Base-by-base conservation (phyloP, 30 jellyfish, hydroid and myxozoan species). In the Cassiopea xamachana region DNA sequence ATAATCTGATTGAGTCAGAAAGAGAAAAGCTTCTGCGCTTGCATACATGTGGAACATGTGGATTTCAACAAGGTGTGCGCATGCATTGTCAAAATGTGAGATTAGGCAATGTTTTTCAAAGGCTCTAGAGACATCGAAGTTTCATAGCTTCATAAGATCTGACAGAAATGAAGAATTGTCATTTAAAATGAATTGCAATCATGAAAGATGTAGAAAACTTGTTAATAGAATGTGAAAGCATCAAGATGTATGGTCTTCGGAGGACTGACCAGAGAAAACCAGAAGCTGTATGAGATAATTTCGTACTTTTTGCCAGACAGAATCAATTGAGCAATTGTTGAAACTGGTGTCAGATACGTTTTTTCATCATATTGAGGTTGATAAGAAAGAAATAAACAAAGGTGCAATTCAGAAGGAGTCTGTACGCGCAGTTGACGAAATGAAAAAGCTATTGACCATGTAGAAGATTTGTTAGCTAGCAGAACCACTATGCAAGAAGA, bases 211-310 rank as follows among this genome's bases (percentile, higher is more conserved):
- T 0, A 17, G 18, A 10, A 1, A 0, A 10, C 12, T 50, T 73
- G 0, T 50, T 73, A 10, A 27, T 10, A 16, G 51, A 10, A 2
- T 73, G 60, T 10, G 48, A 48, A 17, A 50, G 0, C 3, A 17
- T 73, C 81, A 73, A 73, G 51, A 10, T 3, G 60, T 73, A 15
- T 73, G 81, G 81, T 73, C 81, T 0, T 13, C 15, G 81, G 39
- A 27, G 0, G 55, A 16, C 12, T 17, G 2, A 0, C 81, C 49
- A 17, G 51, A 50, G 12, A 14, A 2, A 51, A 73, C 51, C 4
- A 10, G 81, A 14, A 19, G 2, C 0, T 13, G 4, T 48, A 73
- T 1, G 51, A 73, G 1, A 0, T 14, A 0, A 73, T 27, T 27
- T 51, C 48, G 0, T 73, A 10, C 51, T 73, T 2, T 73, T 19